Evolutionary conservation across 2,113 vertebrate species (phyloP).

Genomic region (Eurypyga helias): DNA sequence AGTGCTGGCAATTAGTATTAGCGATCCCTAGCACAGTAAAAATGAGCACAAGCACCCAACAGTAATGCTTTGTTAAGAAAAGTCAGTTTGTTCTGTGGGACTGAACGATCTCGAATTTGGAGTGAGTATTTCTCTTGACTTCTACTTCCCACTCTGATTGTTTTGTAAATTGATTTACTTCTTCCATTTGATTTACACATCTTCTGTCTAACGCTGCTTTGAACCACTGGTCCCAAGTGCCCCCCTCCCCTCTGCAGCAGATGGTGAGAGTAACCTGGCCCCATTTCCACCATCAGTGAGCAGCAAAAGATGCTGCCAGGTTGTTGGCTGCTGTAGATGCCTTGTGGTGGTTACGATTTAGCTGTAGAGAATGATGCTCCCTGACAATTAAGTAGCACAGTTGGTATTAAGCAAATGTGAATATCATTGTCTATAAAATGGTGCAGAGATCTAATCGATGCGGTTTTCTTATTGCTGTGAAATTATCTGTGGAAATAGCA

Average conservation of each 20-base stretch:
- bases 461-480: constrained; percentile 37
- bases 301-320: constrained; percentile 6
- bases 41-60: neutral
- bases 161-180: neutral
- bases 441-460: neutral
- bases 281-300: neutral
- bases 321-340: neutral
- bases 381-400: constrained; percentile 11
- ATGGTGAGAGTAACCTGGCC: constrained; percentile 8
- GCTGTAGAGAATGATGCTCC: constrained; percentile 8
- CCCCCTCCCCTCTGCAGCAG: neutral
- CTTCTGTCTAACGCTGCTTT: neutral
- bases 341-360: neutral
- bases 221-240: neutral
- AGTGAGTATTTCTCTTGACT: neutral
- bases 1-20: neutral
- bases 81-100: neutral
- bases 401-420: constrained; percentile 31
- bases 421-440: constrained; percentile 30
- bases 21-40: neutral
- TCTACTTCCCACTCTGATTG: neutral
- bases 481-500: constrained; percentile 41
- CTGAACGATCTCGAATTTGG: neutral
- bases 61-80: neutral
- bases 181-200: neutral